These are phyloP conservation scores for Galerucella calmariensis DNA, from an alignment of 2,888 invertebrate species.

Conservation along the genomic window DNA sequence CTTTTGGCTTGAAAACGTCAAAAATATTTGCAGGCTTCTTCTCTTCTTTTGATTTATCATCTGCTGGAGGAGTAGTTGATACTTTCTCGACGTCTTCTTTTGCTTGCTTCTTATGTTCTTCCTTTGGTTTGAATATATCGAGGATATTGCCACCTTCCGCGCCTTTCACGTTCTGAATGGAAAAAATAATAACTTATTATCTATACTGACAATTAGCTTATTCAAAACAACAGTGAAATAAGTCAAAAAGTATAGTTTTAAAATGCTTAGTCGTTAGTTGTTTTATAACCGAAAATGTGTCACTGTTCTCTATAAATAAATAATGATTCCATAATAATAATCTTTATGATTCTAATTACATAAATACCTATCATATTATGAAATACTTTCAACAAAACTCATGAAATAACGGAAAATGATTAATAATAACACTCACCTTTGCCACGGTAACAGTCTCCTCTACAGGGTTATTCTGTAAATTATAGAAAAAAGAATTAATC, in stretches of 20 bases:
- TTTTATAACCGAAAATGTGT: too few relatives aligned
- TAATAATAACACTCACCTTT: not conserved
- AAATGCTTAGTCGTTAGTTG: too few relatives aligned
- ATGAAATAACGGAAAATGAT: not conserved
- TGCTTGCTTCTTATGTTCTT: not conserved
- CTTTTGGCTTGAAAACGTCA: slow-evolving; percentile 12
- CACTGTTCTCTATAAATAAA: too few relatives aligned
- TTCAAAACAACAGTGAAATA: too few relatives aligned
- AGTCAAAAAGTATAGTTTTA: too few relatives aligned
- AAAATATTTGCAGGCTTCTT: not conserved
- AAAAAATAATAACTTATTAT: not conserved
- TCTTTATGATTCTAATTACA: too few relatives aligned
- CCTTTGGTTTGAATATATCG: slow-evolving; percentile 8
- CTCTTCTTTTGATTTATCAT: not conserved
- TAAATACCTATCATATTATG: too few relatives aligned
- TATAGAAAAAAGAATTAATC: not conserved
- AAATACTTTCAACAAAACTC: too few relatives aligned
- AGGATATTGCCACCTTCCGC: not conserved
- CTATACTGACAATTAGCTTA: too few relatives aligned
- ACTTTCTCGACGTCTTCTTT: not conserved
- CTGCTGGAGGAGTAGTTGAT: not conserved
- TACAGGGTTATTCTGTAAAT: not conserved
- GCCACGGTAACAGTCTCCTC: not conserved
- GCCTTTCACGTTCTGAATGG: not conserved
- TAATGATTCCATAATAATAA: too few relatives aligned